Evolutionary conservation across 2,113 vertebrate species (phyloP).

Genomic region (Prinia subflava): DNA sequence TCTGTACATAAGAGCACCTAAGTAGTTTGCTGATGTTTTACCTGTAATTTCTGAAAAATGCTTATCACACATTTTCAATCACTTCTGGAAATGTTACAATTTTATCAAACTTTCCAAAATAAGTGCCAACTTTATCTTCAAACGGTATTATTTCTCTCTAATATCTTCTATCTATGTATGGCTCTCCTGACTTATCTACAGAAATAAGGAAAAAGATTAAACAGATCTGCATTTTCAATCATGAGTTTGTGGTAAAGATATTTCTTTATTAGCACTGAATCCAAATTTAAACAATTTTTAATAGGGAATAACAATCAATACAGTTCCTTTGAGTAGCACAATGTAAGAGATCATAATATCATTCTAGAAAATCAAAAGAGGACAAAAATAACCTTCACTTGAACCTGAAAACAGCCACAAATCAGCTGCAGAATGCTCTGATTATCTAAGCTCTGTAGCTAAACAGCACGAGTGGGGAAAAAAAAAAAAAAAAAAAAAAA

Average conservation of each 20-base stretch:
- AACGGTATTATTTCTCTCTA: neutral
- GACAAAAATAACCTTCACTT: neutral
- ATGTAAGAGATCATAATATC: neutral
- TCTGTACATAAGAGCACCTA: neutral
- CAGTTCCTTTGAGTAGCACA: neutral
- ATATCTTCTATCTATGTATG: neutral
- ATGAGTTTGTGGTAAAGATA: neutral
- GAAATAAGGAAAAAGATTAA: neutral
- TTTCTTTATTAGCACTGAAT: neutral
- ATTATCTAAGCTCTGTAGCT: neutral
- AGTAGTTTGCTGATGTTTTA: neutral
- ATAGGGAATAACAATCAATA: neutral
- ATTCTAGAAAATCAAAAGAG: neutral
- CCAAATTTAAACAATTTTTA: neutral
- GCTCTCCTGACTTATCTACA: neutral
- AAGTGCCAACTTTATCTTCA: neutral
- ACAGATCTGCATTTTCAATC: neutral
- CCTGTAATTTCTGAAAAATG: neutral
- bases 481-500: too few species aligned
- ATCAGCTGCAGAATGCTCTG: neutral
- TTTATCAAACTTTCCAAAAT: neutral
- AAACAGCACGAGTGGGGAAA: neutral
- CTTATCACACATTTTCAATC: neutral
- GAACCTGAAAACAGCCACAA: neutral
- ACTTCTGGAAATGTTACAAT: neutral